Percentiles rank a stretch among this genome's conserved stretches.
phyloP scores from a whole-genome alignment of 2,888 invertebrate species.

The Mystacides longicornis region DNA sequence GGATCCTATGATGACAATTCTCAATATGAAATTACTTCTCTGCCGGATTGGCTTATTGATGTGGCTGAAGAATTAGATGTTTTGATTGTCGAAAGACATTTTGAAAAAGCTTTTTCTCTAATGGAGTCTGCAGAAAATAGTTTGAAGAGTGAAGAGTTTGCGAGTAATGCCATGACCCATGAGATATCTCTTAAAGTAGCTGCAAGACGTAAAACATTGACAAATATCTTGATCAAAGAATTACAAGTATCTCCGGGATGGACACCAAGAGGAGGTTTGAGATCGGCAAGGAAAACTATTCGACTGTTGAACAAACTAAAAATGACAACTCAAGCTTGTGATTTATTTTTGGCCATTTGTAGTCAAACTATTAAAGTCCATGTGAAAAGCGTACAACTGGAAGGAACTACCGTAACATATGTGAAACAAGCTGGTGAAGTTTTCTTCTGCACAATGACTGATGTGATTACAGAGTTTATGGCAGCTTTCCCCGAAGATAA shows the following conservation, averaged over 20 bases:
- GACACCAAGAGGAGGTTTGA: slow-evolving; percentile 81
- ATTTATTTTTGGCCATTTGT: slow-evolving; percentile 73
- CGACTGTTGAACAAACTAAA: slow-evolving; percentile 72
- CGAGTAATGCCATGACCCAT: slow-evolving; percentile 38
- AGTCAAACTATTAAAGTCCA: slow-evolving; percentile 75
- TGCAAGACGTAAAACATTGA: slow-evolving; percentile 64
- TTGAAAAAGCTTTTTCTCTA: slow-evolving; percentile 82
- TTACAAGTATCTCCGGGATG: slow-evolving; percentile 84
- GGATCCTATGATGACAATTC: slow-evolving; percentile 41
- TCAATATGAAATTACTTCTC: slow-evolving; percentile 37
- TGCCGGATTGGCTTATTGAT: slow-evolving; percentile 85
- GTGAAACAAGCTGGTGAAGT: slow-evolving; percentile 74
- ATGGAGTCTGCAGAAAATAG: slow-evolving; percentile 53
- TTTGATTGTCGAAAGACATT: slow-evolving; percentile 89
- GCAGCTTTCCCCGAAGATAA: slow-evolving; percentile 72
- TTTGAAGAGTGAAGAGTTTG: slow-evolving; percentile 39
- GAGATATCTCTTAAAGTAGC: slow-evolving; percentile 54
- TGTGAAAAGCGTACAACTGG: slow-evolving; percentile 70
- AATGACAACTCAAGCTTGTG: slow-evolving; percentile 65
- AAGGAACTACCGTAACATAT: slow-evolving; percentile 73
- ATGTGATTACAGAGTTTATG: slow-evolving; percentile 53
- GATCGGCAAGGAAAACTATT: slow-evolving; percentile 78
- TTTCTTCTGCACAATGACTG: slow-evolving; percentile 74
- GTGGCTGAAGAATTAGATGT: slow-evolving; percentile 93
- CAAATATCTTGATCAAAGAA: slow-evolving; percentile 84